Conservation (phyloP, 1,140 invertebrate species). For the Trichonephila clavata region DNA sequence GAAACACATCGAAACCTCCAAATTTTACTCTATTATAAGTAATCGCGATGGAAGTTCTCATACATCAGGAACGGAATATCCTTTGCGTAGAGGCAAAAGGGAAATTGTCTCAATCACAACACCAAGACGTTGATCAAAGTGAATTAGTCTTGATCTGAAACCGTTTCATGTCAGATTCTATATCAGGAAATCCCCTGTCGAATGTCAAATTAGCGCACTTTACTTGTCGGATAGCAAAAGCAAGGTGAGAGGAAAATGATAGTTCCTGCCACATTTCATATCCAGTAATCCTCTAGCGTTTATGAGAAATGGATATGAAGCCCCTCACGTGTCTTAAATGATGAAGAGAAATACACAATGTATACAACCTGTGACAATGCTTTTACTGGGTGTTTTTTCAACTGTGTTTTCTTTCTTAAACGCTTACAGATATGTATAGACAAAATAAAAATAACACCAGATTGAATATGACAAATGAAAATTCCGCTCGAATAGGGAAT, state of each 20-base stretch:
- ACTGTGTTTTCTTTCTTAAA: neutral
- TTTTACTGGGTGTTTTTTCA: neutral
- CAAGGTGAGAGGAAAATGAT: conserved; percentile 26
- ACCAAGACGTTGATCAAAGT: neutral
- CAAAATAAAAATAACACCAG: neutral
- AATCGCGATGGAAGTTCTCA: neutral
- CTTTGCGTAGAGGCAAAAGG: neutral
- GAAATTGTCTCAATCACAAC: neutral
- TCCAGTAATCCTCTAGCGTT: neutral
- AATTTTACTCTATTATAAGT: neutral
- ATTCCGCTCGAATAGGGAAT: too few relatives aligned
- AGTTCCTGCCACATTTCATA: conserved; percentile 9
- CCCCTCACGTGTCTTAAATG: too few relatives aligned
- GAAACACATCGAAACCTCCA: neutral
- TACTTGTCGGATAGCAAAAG: neutral
- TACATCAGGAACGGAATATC: neutral
- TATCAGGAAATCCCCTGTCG: neutral
- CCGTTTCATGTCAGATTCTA: neutral
- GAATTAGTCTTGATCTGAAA: neutral
- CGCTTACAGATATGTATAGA: neutral
- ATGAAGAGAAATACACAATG: neutral
- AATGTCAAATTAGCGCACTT: conserved; percentile 18
- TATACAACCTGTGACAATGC: too few relatives aligned
- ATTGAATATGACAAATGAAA: too few relatives aligned
- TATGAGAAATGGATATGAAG: neutral